Conservation (phyloP, 2,113 vertebrate species). For the Craseonycteris thonglongyai region DNA sequence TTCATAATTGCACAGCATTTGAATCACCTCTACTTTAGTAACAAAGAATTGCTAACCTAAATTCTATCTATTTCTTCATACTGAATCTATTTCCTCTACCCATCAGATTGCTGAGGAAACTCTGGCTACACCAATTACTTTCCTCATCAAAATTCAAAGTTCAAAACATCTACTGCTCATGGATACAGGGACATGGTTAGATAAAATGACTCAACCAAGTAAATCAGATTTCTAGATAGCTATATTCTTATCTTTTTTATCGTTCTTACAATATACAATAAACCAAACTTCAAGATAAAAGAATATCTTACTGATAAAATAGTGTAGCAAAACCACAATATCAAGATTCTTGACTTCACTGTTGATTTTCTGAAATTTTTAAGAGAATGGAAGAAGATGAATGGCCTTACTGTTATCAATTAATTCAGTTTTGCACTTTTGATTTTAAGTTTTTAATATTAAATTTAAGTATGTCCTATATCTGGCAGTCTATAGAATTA, state of each 20-base stretch:
- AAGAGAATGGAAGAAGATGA: background rate
- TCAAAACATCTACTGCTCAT: background rate
- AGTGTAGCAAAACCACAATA: background rate
- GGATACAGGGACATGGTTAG: background rate
- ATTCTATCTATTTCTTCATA: background rate
- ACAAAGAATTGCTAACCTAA: background rate
- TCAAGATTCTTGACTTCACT: background rate
- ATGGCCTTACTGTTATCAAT: background rate
- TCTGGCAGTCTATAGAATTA: conserved; percentile 10
- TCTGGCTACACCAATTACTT: background rate
- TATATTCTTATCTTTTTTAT: background rate
- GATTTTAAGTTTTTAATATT: conserved; percentile 34
- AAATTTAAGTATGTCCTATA: conserved; percentile 26
- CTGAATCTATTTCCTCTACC: background rate
- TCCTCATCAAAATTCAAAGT: background rate
- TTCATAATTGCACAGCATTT: background rate
- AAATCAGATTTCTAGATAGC: background rate
- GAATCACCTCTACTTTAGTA: background rate
- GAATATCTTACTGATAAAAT: background rate
- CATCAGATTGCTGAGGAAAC: background rate
- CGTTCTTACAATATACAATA: background rate
- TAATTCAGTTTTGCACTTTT: conserved; percentile 24
- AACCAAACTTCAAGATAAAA: background rate
- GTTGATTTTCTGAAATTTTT: conserved; percentile 13
- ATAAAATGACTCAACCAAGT: background rate